A percentile compares a stretch with the other conserved stretches of the same genome.
These are phyloP conservation scores for Sciurus niger DNA, from an alignment of 2,113 vertebrate genomes.

Conservation along the genomic window DNA sequence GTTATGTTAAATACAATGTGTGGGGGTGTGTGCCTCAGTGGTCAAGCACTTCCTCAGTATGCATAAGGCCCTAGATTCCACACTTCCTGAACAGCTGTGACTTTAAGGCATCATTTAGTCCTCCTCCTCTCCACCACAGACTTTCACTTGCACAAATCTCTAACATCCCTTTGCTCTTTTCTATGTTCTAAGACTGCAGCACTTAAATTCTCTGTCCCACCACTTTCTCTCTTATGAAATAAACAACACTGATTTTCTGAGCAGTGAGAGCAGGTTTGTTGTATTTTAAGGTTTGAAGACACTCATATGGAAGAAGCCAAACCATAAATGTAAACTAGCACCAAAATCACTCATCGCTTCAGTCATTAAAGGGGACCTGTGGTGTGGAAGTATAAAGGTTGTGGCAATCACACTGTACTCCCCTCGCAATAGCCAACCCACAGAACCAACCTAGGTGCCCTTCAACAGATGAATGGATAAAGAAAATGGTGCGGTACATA, in stretches of 20 bases:
- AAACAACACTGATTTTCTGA: accelerated
- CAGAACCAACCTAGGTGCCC: too few relatives aligned
- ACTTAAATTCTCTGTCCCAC: neutral
- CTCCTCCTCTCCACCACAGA: neutral
- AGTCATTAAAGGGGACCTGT: neutral
- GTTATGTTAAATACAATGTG: neutral
- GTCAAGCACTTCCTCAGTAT: neutral
- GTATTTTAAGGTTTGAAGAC: neutral
- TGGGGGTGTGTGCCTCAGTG: neutral
- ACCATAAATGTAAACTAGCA: neutral
- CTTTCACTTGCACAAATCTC: neutral
- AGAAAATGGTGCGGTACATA: too few relatives aligned
- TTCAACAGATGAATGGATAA: too few relatives aligned
- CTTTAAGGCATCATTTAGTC: neutral
- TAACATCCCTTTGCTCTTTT: neutral
- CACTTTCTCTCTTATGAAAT: neutral
- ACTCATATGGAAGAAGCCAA: neutral
- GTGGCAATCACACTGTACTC: neutral
- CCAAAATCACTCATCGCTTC: neutral
- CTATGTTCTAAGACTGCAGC: neutral
- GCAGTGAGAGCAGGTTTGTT: neutral
- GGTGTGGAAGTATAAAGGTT: neutral
- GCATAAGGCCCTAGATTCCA: neutral
- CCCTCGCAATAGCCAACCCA: neutral
- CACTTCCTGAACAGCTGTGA: neutral